Base-by-base conservation (phyloP, 2,113 vertebrate genomes). In the Cyanoliseus patagonus region DNA sequence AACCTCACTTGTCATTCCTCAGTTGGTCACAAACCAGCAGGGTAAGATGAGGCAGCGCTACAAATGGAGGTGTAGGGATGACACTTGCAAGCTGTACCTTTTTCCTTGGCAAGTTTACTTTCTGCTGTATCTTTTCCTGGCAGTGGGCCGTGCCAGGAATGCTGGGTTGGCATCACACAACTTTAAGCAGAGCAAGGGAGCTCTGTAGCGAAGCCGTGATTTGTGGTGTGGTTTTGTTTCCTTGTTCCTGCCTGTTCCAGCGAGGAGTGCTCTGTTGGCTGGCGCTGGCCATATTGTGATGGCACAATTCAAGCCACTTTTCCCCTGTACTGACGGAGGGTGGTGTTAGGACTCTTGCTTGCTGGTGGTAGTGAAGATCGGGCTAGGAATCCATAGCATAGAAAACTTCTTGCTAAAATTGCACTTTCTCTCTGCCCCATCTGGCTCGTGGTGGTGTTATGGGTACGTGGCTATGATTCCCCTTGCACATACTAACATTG, bases 371-470 rank as follows among this genome's bases (percentile, higher is more conserved):
- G 86, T 39, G 86, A 95, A 82, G 80, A 70, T 81, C 66, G 81
- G 78, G 69, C 70, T 94, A 87, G 78, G 84, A 97, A 92, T 90
- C 93, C 88, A 67, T 41, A 67, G 88, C 92, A 86, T 93, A 96
- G 88, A 94, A 96, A 88, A 92, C 57, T 88, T 95, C 72, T 92
- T 82, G 96, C 94, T 97, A 84, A 90, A 94, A 73, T 97, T 95
- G 96, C 96, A 97, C 95, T 97, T 96, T 97, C 85, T 94, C 59
- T 94, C 88, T 89, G 94, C 95, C 95, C 96, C 91, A 87, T 78
- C 91, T 89, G 92, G 92, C 96, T 94, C 49, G 3, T 93, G 91
- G 92, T 90, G 83, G 77, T 87, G 74, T 76, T 91, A 72, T 97
- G 96, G 96, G 96, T 96, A 96, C 95, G 92, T 88, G 91, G 95